Percentiles rank a stretch among this genome's conserved stretches.
These are phyloP conservation scores for Peucedramus taeniatus DNA, from an alignment of 2,113 vertebrate species.

Conservation along the genomic window DNA sequence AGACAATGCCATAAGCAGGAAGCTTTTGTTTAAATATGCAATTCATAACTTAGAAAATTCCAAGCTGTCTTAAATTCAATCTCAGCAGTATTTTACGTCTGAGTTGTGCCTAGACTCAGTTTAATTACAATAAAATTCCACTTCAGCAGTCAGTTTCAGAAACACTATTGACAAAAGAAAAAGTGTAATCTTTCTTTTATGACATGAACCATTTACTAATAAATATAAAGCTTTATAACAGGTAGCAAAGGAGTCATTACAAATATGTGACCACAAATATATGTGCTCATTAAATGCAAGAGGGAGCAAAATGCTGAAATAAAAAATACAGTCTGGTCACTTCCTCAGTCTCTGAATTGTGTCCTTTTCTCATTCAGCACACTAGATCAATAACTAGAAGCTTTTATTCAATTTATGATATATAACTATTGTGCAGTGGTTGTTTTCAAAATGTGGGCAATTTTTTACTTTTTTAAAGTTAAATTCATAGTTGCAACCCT, in stretches of 20 bases:
- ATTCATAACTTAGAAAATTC: not conserved
- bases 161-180: not conserved
- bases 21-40: not conserved
- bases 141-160: not conserved
- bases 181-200: conserved; percentile 2
- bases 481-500: not conserved
- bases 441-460: not conserved
- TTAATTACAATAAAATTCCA: conserved; percentile 19
- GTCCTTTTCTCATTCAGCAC: not conserved
- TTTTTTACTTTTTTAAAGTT: not conserved
- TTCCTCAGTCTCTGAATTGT: not conserved
- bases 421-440: not conserved
- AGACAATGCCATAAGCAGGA: not conserved
- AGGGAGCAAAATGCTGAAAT: not conserved
- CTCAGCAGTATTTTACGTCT: not conserved
- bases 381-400: not conserved
- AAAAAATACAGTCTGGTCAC: not conserved
- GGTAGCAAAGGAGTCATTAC: not conserved
- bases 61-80: not conserved
- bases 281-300: not conserved
- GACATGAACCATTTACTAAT: not conserved
- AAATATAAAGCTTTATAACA: not conserved
- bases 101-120: not conserved
- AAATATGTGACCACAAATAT: not conserved
- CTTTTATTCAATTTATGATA: not conserved